Evolutionary conservation across 2,888 invertebrate species (phyloP), one percentile per base, ranked within the genome.

Genomic region (Hydropsyche betteni): DNA sequence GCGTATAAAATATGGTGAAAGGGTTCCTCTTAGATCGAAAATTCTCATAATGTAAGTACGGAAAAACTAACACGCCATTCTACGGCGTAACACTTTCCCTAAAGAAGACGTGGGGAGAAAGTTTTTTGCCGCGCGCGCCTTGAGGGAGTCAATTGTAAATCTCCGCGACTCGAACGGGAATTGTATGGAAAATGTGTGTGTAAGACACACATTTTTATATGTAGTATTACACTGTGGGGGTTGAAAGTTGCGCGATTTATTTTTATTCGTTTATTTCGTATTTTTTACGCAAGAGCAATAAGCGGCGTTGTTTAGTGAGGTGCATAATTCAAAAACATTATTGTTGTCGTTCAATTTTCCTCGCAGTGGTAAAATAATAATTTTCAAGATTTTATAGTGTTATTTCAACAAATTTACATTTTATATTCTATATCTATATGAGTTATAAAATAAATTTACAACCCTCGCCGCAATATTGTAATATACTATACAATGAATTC

Each of bases 1-100:
- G 64, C 64, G 64, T 64, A 36, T 64, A 64, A 64, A 64, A 64
- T 64, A 64, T 64, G 64, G 34, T 6, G 36, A 12, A 34, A 36
- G n/a, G 36, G 34, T 36, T 36, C 12, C 64, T 34, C 64, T 36
- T 36, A 36, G 64, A 64, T 64, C 64, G 64, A 64, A 64, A 64
- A 64, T 64, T 64, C 36, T 64, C 34, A 64, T 64, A 64, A 64
- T 64, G 36, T 36, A 36, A 64, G 36, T 10, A 36, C 64, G 64
- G 64, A 10, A 36, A 64, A 64, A 36, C 64, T 58, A 64, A 64
- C 64, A 64, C 36, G 34, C 64, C 36, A 34, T 36, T 64, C 64
- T 36, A 55, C 10, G 5, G 55, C 55, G 58, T 58, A 16, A 58
- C 58, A 58, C 58, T 58, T 24, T 58, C 16, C 14, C 53, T 53